Evolutionary conservation across 1,140 invertebrate genomes (phyloP), one percentile per base, ranked within the genome.

Genomic region (Penaeus vannamei): DNA sequence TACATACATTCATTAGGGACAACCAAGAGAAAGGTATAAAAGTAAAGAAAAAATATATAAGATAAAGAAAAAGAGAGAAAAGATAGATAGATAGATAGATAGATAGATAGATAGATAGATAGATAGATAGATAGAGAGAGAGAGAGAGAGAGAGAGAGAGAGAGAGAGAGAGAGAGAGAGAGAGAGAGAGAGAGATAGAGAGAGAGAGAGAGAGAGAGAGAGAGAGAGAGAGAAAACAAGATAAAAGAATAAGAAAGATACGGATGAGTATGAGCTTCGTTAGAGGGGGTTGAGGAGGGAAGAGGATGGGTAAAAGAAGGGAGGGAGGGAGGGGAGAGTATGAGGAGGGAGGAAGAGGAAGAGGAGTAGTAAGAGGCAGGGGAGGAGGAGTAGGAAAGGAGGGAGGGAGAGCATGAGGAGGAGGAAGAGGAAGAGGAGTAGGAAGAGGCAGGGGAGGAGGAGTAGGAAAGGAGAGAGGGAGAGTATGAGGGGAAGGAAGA

Each of bases 151-250:
- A 22, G 42, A 32, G 59, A 62, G 32, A 59, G 62, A 46, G 46
- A 42, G 36, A 46, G n/a, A 81, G 29, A 26, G 59, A 8, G 17
- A 81, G 23, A 53, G 79, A 46, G 29, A n/a, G n/a, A 20, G 46
- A 81, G n/a, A 10, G 29, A 22, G 23, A 29, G 20, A 69, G 64
- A 53, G 64, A 36, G n/a, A 69, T 12, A 26, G 64, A 72, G 84
- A 17, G 32, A 85, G 84, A 69, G 42, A 53, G 62, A n/a, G 64
- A 85, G 84, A 20, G 64, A n/a, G n/a, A n/a, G n/a, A n/a, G n/a
- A n/a, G n/a, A n/a, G n/a, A n/a, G n/a, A n/a, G n/a, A n/a, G n/a
- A n/a, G n/a, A 42, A 8, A 42, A 4, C 36, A 42, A 42, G 0
- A 42, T 8, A 42, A 42, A 8, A 42, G 36, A 42, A 42, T 42